These are phyloP conservation scores for Sarcophaga caerulescens DNA, from an alignment of 2,888 invertebrate genomes.

Conservation along the genomic window DNA sequence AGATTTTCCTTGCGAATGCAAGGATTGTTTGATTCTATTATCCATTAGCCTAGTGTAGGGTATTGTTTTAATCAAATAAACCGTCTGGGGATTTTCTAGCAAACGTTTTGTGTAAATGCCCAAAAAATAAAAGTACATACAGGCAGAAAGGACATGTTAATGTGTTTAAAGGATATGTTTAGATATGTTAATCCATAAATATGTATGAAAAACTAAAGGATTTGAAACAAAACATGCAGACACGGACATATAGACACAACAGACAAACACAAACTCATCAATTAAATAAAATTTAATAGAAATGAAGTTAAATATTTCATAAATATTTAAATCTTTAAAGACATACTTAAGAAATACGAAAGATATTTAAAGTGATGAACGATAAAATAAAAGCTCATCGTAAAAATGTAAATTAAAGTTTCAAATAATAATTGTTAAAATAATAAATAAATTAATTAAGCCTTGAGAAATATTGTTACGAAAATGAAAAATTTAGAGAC, in stretches of 20 bases:
- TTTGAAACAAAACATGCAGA: background rate
- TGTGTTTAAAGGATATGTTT: slow-evolving; percentile 56
- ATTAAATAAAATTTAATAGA: slow-evolving; percentile 8
- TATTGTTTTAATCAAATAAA: background rate
- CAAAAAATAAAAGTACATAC: background rate
- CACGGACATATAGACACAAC: background rate
- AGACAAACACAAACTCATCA: background rate
- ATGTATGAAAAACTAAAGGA: background rate
- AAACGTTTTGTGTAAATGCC: slow-evolving; percentile 2
- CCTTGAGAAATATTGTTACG: too few relatives aligned
- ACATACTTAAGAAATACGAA: slow-evolving; percentile 6
- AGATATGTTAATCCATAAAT: slow-evolving; percentile 42
- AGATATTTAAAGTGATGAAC: background rate
- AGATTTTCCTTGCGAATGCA: too few relatives aligned
- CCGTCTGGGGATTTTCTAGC: background rate
- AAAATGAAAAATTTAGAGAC: too few relatives aligned
- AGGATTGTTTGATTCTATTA: too few relatives aligned
- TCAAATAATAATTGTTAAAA: too few relatives aligned
- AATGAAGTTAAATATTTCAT: slow-evolving; percentile 29
- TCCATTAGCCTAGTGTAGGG: too few relatives aligned
- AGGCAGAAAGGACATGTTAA: slow-evolving; percentile 48
- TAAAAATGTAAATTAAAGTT: too few relatives aligned
- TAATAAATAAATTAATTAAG: too few relatives aligned
- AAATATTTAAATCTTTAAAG: slow-evolving; percentile 44
- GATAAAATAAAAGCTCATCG: background rate